Base-by-base conservation (phyloP, 2,113 vertebrate species). In the Xiphophorus hellerii region DNA sequence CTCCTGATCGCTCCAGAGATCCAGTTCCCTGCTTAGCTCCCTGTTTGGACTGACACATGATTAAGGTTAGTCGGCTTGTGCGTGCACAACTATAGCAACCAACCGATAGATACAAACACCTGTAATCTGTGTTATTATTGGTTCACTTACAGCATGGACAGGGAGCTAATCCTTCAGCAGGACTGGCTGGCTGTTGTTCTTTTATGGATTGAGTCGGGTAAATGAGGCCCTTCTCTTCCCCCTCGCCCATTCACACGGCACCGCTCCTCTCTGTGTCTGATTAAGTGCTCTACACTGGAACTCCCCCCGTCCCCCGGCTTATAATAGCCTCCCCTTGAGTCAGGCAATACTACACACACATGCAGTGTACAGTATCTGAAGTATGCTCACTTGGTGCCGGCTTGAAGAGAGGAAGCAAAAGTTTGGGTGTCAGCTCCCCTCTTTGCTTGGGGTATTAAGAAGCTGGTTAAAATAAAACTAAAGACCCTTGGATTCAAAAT, bases 301-400 rank as follows among this genome's bases (percentile, higher is more conserved):
- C 77, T 28, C 20, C 66, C 68, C 17, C 6, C 48, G 2, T 2
- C 7, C 51, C 9, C 5, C 25, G 79, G 86, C 93, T 93, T 94
- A 93, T 90, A 94, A 95, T 95, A 95, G 93, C 91, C 74, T 69
- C 71, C 69, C 84, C 89, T 87, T 84, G 84, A 91, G 85, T 91
- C 86, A 90, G 92, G 87, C 90, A 90, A 88, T 89, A 92, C 90
- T 81, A 88, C 84, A 85, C 76, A 74, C 73, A 82, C 66, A 87
- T 87, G 89, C 62, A 78, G 76, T 42, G 73, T 3, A 66, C 67
- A 88, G 83, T 80, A 91, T 89, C 80, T 87, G 62, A 85, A 83
- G 80, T 82, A 90, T 85, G 85, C 65, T 64, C 61, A 22, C 42
- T 76, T 84, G 84, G 82, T 80, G 85, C 85, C 77, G 84, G 35